phyloP scores from a whole-genome alignment of 2,888 invertebrate species.

The Drosophila pseudotalamancana region DNA sequence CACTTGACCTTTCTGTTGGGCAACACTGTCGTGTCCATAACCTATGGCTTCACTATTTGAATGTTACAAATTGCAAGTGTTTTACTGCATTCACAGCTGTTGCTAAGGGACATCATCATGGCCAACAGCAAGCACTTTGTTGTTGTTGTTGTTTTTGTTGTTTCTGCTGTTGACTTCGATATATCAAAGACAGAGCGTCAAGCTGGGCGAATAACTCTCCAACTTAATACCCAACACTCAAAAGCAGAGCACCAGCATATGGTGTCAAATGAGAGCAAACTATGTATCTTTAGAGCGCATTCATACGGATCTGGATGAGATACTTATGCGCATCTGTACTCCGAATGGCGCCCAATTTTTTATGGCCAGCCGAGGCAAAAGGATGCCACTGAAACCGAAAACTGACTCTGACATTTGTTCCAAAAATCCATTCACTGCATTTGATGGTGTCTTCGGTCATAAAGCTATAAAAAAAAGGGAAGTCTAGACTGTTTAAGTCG shows the following conservation, averaged over 20 bases:
- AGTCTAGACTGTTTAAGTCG: no score
- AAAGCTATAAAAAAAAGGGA: constrained; percentile 35
- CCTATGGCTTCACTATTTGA: constrained; percentile 13
- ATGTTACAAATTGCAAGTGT: constrained; percentile 55
- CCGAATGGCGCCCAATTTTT: constrained; percentile 57
- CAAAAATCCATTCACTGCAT: constrained; percentile 49
- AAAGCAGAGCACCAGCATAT: constrained; percentile 22
- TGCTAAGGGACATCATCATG: constrained; percentile 11
- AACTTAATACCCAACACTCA: constrained; percentile 45
- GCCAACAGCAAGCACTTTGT: not conserved
- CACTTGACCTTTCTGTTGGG: not conserved
- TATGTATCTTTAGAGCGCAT: constrained; percentile 47
- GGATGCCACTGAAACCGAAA: constrained; percentile 9
- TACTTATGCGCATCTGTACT: constrained; percentile 47
- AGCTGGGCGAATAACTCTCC: constrained; percentile 50
- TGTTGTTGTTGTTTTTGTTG: constrained; percentile 4
- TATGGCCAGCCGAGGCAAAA: constrained; percentile 46
- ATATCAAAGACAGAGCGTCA: constrained; percentile 60
- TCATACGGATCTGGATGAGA: constrained; percentile 31
- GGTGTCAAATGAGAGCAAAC: constrained; percentile 31
- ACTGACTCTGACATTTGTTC: constrained; percentile 14
- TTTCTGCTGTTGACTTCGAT: constrained; percentile 56
- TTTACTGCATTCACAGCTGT: constrained; percentile 69
- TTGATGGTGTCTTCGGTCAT: constrained; percentile 63
- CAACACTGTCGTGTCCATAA: constrained; percentile 38